Conservation (phyloP, 2,113 vertebrate genomes). For the Ancistrus triradiatus region DNA sequence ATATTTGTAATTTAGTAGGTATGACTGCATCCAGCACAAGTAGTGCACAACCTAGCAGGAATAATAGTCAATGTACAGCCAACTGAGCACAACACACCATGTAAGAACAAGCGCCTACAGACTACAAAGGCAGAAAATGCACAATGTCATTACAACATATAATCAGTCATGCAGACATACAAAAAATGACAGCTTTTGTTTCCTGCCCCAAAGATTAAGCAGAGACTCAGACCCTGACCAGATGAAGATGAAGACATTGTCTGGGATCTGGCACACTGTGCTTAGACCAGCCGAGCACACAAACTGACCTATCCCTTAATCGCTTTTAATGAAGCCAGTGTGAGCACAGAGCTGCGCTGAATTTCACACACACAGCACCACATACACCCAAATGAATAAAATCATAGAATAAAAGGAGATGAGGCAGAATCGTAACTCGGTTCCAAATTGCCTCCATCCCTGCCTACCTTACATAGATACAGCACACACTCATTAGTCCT, state of each 20-base stretch:
- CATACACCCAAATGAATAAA: constrained; percentile 53
- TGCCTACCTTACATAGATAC: too few species aligned
- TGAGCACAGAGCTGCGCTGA: constrained; percentile 53
- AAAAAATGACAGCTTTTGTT: constrained; percentile 51
- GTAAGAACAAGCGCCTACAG: neutral
- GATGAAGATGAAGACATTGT: constrained; percentile 54
- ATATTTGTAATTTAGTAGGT: too few species aligned
- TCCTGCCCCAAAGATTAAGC: constrained; percentile 49
- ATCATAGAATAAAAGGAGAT: constrained; percentile 55
- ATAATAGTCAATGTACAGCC: neutral
- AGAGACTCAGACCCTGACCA: constrained; percentile 40
- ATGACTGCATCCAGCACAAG: too few species aligned
- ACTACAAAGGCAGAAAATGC: constrained; percentile 35
- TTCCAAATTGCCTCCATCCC: neutral
- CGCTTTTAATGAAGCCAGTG: constrained; percentile 65
- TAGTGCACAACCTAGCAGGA: too few species aligned
- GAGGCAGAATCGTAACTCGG: constrained; percentile 43
- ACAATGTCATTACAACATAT: constrained; percentile 37
- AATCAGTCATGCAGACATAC: constrained; percentile 55
- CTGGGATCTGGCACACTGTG: constrained; percentile 26
- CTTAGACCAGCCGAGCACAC: constrained; percentile 54
- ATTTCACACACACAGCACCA: constrained; percentile 27
- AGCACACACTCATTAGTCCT: too few species aligned
- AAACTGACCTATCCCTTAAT: constrained; percentile 69
- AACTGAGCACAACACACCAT: neutral